These are phyloP conservation scores for Scaptomyza cyrtandrae DNA, from an alignment of 2,888 invertebrate species.

Conservation along the genomic window DNA sequence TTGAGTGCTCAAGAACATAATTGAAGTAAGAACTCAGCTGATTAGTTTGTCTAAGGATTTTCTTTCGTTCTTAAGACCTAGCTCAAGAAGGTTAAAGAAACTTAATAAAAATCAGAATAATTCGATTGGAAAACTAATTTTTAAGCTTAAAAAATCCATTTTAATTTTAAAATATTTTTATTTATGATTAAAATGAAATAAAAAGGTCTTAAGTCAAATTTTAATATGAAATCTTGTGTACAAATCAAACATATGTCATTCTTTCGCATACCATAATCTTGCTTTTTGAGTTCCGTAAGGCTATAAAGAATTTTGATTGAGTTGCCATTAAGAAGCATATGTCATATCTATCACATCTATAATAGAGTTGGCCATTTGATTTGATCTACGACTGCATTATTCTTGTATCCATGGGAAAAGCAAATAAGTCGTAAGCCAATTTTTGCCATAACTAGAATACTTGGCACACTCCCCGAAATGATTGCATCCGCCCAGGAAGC, in stretches of 20 bases:
- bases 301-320: conserved; percentile 8
- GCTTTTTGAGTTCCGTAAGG: background rate
- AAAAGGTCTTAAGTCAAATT: no score
- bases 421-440: conserved; percentile 66
- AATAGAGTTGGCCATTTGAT: conserved; percentile 33
- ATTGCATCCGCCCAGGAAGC: conserved; percentile 78
- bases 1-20: background rate
- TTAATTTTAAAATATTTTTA: background rate
- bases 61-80: no score
- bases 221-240: background rate
- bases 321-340: conserved; percentile 39
- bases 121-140: no score
- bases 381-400: conserved; percentile 38
- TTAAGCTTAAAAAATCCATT: no score
- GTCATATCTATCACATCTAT: conserved; percentile 13
- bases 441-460: conserved; percentile 20
- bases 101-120: no score
- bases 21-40: background rate
- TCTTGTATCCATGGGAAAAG: conserved; percentile 72
- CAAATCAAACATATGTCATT: background rate
- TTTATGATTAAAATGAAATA: background rate
- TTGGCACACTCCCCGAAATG: conserved; percentile 64
- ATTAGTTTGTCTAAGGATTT: background rate
- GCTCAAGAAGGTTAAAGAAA: no score
- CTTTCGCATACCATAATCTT: no score